Conservation (phyloP, 2,797 vertebrate genomes). For the Sus cebifrons region DNA sequence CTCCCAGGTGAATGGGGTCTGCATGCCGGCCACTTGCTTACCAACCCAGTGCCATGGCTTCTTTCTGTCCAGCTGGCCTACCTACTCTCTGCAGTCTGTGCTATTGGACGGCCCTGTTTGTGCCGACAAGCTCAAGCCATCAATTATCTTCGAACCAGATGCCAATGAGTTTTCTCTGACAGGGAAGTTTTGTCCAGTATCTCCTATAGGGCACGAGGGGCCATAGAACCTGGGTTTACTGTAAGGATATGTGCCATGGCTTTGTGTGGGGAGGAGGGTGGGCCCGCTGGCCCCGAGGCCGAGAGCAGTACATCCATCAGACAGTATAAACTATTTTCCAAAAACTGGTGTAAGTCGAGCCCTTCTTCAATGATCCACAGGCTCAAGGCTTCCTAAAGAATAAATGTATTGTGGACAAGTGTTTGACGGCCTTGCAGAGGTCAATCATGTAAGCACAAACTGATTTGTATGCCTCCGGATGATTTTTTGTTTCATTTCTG, state of each 20-base stretch:
- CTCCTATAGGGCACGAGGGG: neutral
- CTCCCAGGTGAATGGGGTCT: neutral
- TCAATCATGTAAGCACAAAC: constrained; percentile 72
- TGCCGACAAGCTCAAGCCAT: constrained; percentile 14
- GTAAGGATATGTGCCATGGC: neutral
- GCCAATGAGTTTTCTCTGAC: neutral
- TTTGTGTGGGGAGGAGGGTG: neutral
- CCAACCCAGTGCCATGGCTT: neutral
- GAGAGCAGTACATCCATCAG: neutral
- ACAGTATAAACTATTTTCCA: constrained; percentile 26
- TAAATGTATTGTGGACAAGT: constrained; percentile 52
- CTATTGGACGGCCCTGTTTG: neutral
- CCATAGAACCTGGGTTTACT: neutral
- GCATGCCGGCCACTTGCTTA: neutral
- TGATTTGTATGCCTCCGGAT: constrained; percentile 38
- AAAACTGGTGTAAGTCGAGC: constrained; percentile 35
- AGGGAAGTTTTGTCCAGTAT: neutral
- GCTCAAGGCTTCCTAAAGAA: constrained; percentile 47
- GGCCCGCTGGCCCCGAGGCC: neutral
- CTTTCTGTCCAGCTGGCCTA: neutral
- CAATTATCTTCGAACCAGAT: neutral
- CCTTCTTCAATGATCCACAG: neutral
- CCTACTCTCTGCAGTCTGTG: neutral
- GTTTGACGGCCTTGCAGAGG: constrained; percentile 41
- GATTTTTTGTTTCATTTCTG: constrained; percentile 64